A percentile compares a stretch with the other conserved stretches of the same genome.
phyloP scores from a whole-genome alignment of 2,888 invertebrate species.

The Clistopyga incitator region DNA sequence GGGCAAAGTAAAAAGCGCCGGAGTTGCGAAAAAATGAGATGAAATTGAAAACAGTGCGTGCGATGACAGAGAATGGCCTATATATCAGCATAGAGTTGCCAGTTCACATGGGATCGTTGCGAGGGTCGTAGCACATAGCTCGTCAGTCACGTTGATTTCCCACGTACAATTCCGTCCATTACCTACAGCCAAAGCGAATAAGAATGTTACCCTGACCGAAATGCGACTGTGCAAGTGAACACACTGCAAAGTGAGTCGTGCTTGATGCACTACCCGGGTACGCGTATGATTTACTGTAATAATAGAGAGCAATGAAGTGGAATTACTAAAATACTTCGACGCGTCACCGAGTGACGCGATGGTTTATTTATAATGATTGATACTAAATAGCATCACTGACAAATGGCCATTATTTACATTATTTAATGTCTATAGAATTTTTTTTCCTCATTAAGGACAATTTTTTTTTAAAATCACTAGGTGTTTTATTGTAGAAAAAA shows the following conservation, averaged over 20 bases:
- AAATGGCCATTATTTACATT: background rate
- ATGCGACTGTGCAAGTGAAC: conserved; percentile 59
- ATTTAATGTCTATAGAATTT: background rate
- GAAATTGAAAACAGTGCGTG: too few species aligned
- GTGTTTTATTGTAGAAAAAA: background rate
- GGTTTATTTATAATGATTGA: conserved; percentile 32
- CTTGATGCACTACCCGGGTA: conserved; percentile 27
- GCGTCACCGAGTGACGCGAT: background rate
- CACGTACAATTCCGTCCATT: conserved; percentile 64
- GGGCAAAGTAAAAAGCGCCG: too few species aligned
- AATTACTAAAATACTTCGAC: conserved; percentile 43
- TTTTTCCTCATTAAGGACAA: background rate
- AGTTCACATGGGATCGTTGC: background rate
- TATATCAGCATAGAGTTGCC: background rate
- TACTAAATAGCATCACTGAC: background rate
- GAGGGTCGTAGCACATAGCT: background rate
- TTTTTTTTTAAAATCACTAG: background rate
- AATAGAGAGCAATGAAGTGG: conserved; percentile 43
- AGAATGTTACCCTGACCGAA: conserved; percentile 72
- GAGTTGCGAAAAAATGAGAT: too few species aligned
- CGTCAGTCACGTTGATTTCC: conserved; percentile 56
- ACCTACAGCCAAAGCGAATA: conserved; percentile 39
- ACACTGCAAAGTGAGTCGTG: conserved; percentile 48
- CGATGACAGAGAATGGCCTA: background rate
- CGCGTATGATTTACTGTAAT: conserved; percentile 52